Conservation (phyloP, 1,140 invertebrate genomes). For the Drosophila guanche region DNA sequence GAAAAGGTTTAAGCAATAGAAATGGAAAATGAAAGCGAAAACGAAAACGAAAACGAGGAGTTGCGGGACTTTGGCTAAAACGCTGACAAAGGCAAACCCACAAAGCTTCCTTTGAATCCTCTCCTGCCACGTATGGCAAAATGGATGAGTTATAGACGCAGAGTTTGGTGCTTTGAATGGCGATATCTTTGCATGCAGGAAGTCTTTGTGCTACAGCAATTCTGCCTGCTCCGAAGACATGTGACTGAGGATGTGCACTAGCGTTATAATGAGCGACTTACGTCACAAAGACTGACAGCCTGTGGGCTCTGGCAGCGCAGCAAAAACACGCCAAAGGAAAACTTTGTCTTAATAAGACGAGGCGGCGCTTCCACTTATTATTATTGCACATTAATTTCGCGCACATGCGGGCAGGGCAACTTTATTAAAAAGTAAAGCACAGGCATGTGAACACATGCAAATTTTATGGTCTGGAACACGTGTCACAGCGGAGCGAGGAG, state of each 20-base stretch:
- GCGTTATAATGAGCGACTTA: slow-evolving; percentile 61
- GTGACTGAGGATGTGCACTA: not conserved
- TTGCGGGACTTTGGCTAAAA: slow-evolving; percentile 22
- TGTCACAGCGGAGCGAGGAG: slow-evolving; percentile 38
- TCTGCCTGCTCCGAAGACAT: not conserved
- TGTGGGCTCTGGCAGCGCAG: slow-evolving; percentile 1
- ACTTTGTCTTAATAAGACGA: slow-evolving; percentile 51
- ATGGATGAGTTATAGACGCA: slow-evolving; percentile 20
- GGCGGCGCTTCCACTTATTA: slow-evolving; percentile 46
- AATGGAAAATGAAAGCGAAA: slow-evolving; percentile 46
- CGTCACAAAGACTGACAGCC: slow-evolving; percentile 22
- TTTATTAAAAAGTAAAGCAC: slow-evolving; percentile 61
- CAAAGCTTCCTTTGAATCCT: slow-evolving; percentile 33
- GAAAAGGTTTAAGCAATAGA: slow-evolving; percentile 51
- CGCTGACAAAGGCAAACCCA: slow-evolving; percentile 49
- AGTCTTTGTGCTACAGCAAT: slow-evolving; percentile 19
- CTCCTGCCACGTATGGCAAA: slow-evolving; percentile 9
- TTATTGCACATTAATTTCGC: slow-evolving; percentile 70
- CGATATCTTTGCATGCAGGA: slow-evolving; percentile 28
- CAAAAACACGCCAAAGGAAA: slow-evolving; percentile 17
- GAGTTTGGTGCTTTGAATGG: slow-evolving; percentile 18
- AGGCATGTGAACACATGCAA: slow-evolving; percentile 52
- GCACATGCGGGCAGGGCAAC: slow-evolving; percentile 48
- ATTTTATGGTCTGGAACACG: slow-evolving; percentile 70
- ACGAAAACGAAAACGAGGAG: not conserved